Percentiles rank a stretch among this genome's conserved stretches.
These are phyloP conservation scores for Labeo catla DNA, from an alignment of 2,113 vertebrate species.

Conservation along the genomic window DNA sequence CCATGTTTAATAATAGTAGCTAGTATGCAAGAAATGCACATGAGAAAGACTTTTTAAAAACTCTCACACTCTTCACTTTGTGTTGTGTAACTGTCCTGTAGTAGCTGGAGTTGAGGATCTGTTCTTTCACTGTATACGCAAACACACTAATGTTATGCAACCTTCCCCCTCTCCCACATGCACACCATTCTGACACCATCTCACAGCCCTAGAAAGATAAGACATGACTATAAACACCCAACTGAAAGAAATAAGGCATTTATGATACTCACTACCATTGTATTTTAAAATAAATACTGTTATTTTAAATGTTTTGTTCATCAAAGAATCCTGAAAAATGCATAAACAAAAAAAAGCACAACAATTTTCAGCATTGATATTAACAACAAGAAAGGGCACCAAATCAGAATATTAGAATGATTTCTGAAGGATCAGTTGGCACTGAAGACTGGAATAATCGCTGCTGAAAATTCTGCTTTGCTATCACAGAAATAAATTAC, in stretches of 20 bases:
- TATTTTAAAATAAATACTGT: conserved; percentile 2
- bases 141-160: conserved; percentile 16
- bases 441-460: neutral
- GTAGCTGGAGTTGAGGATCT: neutral
- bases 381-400: neutral
- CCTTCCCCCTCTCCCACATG: neutral
- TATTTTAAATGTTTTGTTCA: neutral
- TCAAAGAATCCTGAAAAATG: neutral
- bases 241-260: neutral
- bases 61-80: neutral
- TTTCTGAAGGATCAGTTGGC: neutral
- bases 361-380: neutral
- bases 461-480: neutral
- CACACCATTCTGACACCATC: conserved; percentile 16
- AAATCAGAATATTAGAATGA: neutral
- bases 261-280: neutral
- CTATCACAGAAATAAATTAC: neutral
- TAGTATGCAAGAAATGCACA: neutral
- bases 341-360: neutral
- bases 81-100: conserved; percentile 41
- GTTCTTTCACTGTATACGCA: neutral
- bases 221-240: conserved; percentile 3
- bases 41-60: neutral
- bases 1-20: neutral
- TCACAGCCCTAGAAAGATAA: neutral